phyloP scores from a whole-genome alignment of 2,888 invertebrate genomes.

The Drosophila incognita region DNA sequence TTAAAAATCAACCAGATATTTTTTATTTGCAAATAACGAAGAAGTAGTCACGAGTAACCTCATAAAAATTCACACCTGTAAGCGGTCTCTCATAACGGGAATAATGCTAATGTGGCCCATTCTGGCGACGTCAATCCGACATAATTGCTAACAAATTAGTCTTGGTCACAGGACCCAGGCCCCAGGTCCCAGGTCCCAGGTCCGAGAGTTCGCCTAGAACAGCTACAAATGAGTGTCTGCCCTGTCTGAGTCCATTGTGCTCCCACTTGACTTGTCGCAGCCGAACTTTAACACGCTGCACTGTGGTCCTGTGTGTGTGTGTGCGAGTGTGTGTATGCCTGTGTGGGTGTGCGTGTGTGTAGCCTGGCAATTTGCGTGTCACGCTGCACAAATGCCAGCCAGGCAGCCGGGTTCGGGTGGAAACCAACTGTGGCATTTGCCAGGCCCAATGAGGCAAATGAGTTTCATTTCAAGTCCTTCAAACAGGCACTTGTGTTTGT shows the following conservation, averaged over 20 bases:
- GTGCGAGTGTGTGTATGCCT: constrained; percentile 25
- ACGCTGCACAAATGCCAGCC: constrained; percentile 59
- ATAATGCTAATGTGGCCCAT: constrained; percentile 75
- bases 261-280: constrained; percentile 55
- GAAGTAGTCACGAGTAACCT: constrained; percentile 4
- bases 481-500: constrained; percentile 35
- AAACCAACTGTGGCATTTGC: constrained; percentile 72
- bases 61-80: constrained; percentile 54
- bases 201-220: not conserved
- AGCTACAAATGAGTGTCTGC: constrained; percentile 53
- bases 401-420: constrained; percentile 33
- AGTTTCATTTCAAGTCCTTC: constrained; percentile 73
- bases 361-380: constrained; percentile 73
- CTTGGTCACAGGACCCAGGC: constrained; percentile 50
- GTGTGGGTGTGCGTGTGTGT: constrained; percentile 23
- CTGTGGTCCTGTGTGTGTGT: constrained; percentile 14
- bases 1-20: not conserved
- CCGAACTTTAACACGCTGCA: constrained; percentile 60
- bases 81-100: constrained; percentile 65
- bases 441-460: constrained; percentile 67
- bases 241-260: constrained; percentile 50
- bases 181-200: not conserved
- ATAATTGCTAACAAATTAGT: constrained; percentile 80
- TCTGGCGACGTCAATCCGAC: constrained; percentile 68
- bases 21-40: not conserved